A percentile compares a stretch with the other conserved stretches of the same genome.
phyloP scores from a whole-genome alignment of 2,888 invertebrate species.

The Pseudanteris insignis region DNA sequence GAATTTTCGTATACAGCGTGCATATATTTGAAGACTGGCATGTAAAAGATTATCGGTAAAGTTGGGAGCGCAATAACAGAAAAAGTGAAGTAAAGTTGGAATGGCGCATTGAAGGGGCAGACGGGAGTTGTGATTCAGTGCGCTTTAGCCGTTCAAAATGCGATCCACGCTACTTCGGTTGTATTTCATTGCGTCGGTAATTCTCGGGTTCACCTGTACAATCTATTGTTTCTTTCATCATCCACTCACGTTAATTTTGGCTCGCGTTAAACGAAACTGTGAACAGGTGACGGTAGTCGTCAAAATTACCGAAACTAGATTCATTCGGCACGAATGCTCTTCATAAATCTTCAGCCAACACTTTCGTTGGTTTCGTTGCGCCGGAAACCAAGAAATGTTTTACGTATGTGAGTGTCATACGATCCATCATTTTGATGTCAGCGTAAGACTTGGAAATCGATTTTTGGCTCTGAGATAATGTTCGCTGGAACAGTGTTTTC shows the following conservation, averaged over 20 bases:
- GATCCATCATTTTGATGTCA: no score
- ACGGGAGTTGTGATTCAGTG: slow-evolving; percentile 23
- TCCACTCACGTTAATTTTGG: background rate
- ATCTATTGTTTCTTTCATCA: slow-evolving; percentile 1
- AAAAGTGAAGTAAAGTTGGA: slow-evolving; percentile 26
- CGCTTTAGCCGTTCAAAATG: slow-evolving; percentile 21
- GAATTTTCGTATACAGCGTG: no score
- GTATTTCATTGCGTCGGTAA: slow-evolving; percentile 13
- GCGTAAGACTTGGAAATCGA: no score
- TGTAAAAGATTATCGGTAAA: slow-evolving; percentile 36
- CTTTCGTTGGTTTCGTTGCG: slow-evolving; percentile 13
- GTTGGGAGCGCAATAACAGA: slow-evolving; percentile 24
- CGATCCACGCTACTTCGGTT: slow-evolving; percentile 14
- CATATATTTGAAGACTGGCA: slow-evolving; percentile 28
- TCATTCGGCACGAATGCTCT: slow-evolving; percentile 13
- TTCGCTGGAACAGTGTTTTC: no score
- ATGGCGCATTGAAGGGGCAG: slow-evolving; percentile 32
- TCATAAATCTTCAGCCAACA: slow-evolving; percentile 10
- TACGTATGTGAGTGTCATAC: slow-evolving; percentile 17
- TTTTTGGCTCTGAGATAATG: no score
- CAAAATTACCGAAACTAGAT: no score
- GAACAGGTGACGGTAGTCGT: no score
- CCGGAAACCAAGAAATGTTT: slow-evolving; percentile 12
- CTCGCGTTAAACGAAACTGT: no score
- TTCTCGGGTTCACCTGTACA: background rate